A percentile compares a stretch with the other conserved stretches of the same genome.
Conservation (phyloP, 2,888 invertebrate genomes). For the Parasteatoda lunata region DNA sequence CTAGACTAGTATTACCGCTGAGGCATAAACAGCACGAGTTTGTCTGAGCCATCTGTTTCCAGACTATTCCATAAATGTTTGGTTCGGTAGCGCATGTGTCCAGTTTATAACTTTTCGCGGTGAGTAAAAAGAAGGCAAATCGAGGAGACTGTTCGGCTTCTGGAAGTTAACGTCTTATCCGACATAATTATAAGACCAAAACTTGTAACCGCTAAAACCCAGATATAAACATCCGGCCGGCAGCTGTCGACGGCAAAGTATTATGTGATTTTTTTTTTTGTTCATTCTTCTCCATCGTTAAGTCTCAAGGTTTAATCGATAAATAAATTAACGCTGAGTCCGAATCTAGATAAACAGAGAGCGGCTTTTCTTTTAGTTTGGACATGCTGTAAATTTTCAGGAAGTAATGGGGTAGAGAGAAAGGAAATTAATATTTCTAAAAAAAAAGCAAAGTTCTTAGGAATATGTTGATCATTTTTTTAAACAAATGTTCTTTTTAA, state of each 20-base stretch:
- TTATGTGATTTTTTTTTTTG: not conserved
- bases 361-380: not conserved
- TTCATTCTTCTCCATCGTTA: not conserved
- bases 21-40: conserved; percentile 24
- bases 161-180: conserved; percentile 10
- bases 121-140: conserved; percentile 14
- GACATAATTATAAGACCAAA: conserved; percentile 36
- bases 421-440: too few relatives aligned
- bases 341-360: not conserved
- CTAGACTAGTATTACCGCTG: conserved; percentile 13
- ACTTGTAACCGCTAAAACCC: conserved; percentile 12
- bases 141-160: too few relatives aligned
- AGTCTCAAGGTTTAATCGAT: conserved; percentile 3
- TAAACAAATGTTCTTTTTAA: too few relatives aligned
- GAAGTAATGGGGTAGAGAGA: too few relatives aligned
- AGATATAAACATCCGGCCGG: conserved; percentile 38
- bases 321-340: conserved; percentile 5
- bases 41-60: conserved; percentile 40
- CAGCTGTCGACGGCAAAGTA: conserved; percentile 30
- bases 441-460: too few relatives aligned
- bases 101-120: conserved; percentile 45
- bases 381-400: not conserved
- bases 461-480: too few relatives aligned
- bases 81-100: conserved; percentile 31
- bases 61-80: conserved; percentile 22